phyloP scores from a whole-genome alignment of 2,113 vertebrate species.

The Myrmophylax atrothorax region DNA sequence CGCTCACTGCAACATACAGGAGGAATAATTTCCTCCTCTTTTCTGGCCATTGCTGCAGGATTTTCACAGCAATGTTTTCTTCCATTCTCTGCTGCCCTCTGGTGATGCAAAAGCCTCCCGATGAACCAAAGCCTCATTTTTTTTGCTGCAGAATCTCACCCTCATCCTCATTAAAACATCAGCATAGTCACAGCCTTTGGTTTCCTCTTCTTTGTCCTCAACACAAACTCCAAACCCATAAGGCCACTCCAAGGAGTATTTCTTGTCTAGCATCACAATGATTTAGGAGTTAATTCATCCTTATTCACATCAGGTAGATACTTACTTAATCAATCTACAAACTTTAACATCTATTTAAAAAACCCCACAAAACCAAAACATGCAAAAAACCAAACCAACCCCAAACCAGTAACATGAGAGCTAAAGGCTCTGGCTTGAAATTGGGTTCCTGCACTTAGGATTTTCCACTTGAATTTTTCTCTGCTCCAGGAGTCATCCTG shows the following conservation, averaged over 20 bases:
- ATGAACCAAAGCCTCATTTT: background rate
- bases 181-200: background rate
- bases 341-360: background rate
- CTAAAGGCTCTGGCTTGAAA: background rate
- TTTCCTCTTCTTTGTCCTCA: background rate
- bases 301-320: background rate
- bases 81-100: constrained; percentile 73
- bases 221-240: background rate
- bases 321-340: background rate
- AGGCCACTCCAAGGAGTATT: background rate
- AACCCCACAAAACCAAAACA: no score
- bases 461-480: background rate
- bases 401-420: background rate
- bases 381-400: no score
- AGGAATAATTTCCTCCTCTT: background rate
- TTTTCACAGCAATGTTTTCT: background rate
- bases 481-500: background rate
- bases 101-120: background rate
- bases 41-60: background rate
- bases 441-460: background rate
- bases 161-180: background rate
- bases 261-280: background rate
- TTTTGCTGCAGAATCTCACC: background rate
- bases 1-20: accelerated
- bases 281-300: background rate